Conservation (phyloP, 2,113 vertebrate species). For the Stomatorhinus ivindoensis region DNA sequence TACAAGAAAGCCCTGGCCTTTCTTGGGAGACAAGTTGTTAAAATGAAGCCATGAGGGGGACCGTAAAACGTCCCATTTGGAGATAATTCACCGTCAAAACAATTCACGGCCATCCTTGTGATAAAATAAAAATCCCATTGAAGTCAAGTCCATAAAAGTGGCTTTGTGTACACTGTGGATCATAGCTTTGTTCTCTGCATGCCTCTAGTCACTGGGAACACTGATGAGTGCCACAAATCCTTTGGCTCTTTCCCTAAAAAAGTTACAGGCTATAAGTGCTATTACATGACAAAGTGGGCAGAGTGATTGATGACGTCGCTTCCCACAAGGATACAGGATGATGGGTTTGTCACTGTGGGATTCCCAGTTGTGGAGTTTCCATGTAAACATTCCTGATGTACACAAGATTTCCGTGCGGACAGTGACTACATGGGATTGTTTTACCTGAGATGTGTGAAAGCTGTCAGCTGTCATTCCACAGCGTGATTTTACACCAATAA, state of each 20-base stretch:
- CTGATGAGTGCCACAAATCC: slow-evolving; percentile 4
- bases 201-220: neutral
- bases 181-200: neutral
- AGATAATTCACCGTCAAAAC: slow-evolving; percentile 6
- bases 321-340: neutral
- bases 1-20: neutral
- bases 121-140: slow-evolving; percentile 7
- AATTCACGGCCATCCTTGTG: neutral
- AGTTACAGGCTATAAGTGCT: neutral
- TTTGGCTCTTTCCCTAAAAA: neutral
- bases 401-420: neutral
- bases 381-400: neutral
- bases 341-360: neutral
- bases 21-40: neutral
- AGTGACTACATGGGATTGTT: neutral
- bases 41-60: neutral
- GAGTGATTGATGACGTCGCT: neutral
- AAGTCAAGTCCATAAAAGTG: neutral
- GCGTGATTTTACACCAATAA: neutral
- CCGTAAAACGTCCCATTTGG: neutral
- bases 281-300: neutral
- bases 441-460: neutral
- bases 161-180: neutral
- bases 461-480: neutral
- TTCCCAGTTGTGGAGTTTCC: neutral